Evolutionary conservation across 2,113 vertebrate genomes (phyloP), one percentile per base, ranked within the genome.

Genomic region (Castor canadensis): DNA sequence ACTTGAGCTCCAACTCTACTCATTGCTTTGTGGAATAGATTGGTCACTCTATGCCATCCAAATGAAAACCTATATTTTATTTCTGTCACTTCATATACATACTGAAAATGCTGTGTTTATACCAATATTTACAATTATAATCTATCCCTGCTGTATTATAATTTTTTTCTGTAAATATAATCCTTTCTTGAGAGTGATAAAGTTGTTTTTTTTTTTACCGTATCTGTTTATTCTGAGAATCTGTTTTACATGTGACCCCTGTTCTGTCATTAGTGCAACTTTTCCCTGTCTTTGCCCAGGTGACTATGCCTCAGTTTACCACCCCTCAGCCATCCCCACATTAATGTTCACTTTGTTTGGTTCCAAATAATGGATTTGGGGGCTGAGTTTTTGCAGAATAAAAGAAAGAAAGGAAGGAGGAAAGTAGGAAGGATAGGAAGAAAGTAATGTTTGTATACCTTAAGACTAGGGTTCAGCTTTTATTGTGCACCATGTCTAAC

Each of bases 1-100:
- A 43, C 54, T 0, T 79, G 76, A 35, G 4, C 1, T 67, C 24
- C 38, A 47, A 0, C 0, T 26, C 0, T 28, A 35, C 12, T 73
- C 38, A 38, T 19, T n/a, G 60, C 11, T 73, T 69, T 75, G 45
- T 15, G 11, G 22, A 67, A 4, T 6, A 60, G 9, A 12, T 62
- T 3, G 8, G 38, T 28, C 3, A 24, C 26, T 67, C 16, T 8
- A 35, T 15, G 7, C 13, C 26, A 32, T 77, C 16, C 43, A 8
- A 8, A 28, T 17, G 26, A 22, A 76, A 6, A 79, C 4, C 8
- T 20, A 5, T 12, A 62, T 52, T 75, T 91, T 69, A 79, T 75
- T 73, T 67, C 60, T 54, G 24, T 49, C 20, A 71, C 30, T 90
- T 71, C 5, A 64, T 60, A 38, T 64, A 16, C n/a, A 77, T 64